Conservation (phyloP, 1,140 invertebrate species). For the Brachionus paranguensis region DNA sequence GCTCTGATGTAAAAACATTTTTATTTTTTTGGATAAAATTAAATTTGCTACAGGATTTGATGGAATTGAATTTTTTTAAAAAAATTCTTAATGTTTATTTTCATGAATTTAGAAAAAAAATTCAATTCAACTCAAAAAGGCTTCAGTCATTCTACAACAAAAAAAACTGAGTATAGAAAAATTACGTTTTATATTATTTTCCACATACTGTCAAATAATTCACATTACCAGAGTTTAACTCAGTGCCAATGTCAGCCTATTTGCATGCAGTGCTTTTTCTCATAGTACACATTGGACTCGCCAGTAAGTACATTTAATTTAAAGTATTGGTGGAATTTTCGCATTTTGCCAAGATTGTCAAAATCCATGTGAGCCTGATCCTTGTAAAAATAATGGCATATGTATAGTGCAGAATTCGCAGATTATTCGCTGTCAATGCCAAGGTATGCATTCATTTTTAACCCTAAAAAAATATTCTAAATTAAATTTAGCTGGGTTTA, state of each 20-base stretch:
- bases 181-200: not conserved
- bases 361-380: not conserved
- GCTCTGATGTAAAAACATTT: not conserved
- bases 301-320: not conserved
- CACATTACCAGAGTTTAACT: not conserved
- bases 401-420: not conserved
- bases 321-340: not conserved
- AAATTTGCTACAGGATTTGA: not conserved
- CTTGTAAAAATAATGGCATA: not conserved
- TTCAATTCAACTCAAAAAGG: not conserved
- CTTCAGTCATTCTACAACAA: not conserved
- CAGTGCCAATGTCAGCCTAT: not conserved
- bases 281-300: not conserved
- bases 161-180: not conserved
- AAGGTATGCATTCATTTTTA: not conserved
- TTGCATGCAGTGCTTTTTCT: not conserved
- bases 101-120: not conserved
- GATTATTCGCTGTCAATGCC: not conserved
- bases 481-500: not conserved
- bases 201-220: not conserved
- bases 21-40: not conserved
- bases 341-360: not conserved
- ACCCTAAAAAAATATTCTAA: not conserved
- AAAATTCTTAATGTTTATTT: not conserved
- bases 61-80: not conserved